These are phyloP conservation scores for Oligia strigilis DNA, from an alignment of 2,888 invertebrate genomes.

Conservation along the genomic window DNA sequence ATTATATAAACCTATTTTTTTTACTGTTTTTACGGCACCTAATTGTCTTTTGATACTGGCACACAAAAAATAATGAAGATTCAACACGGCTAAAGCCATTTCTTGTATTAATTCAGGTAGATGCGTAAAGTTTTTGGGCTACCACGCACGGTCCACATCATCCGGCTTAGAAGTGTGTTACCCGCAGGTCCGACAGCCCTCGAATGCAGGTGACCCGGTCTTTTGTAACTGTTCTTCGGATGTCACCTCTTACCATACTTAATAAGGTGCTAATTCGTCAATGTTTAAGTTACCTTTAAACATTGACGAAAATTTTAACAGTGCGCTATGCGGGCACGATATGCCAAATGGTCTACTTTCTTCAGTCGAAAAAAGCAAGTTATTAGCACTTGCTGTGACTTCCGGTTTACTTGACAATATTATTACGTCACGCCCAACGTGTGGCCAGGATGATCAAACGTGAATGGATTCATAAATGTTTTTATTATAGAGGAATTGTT, in stretches of 20 bases:
- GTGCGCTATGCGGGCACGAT: constrained; percentile 72
- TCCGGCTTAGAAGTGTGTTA: constrained; percentile 82
- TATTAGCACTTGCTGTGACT: constrained; percentile 72
- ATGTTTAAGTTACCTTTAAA: constrained; percentile 73
- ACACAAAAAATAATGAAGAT: background rate
- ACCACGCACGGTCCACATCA: constrained; percentile 54
- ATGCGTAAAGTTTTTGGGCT: constrained; percentile 26
- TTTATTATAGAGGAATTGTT: constrained; percentile 32
- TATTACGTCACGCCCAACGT: constrained; percentile 66
- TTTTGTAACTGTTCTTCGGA: constrained; percentile 85
- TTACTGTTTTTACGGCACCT: background rate
- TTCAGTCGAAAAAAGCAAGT: constrained; percentile 77
- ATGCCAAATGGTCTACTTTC: constrained; percentile 79
- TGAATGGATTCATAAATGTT: constrained; percentile 16
- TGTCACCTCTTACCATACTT: constrained; percentile 82
- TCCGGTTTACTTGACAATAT: constrained; percentile 61
- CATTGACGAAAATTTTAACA: constrained; percentile 83
- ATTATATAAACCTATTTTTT: too few relatives aligned
- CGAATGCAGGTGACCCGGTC: constrained; percentile 87
- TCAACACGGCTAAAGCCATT: background rate
- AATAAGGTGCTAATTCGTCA: constrained; percentile 78
- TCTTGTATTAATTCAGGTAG: background rate
- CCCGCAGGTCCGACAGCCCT: constrained; percentile 74
- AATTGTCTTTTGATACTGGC: background rate
- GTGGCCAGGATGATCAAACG: constrained; percentile 16